Percentiles rank a stretch among this genome's conserved stretches.
Evolutionary conservation across 2,113 vertebrate species (phyloP).

Genomic region (Pelodiscus sinensis): DNA sequence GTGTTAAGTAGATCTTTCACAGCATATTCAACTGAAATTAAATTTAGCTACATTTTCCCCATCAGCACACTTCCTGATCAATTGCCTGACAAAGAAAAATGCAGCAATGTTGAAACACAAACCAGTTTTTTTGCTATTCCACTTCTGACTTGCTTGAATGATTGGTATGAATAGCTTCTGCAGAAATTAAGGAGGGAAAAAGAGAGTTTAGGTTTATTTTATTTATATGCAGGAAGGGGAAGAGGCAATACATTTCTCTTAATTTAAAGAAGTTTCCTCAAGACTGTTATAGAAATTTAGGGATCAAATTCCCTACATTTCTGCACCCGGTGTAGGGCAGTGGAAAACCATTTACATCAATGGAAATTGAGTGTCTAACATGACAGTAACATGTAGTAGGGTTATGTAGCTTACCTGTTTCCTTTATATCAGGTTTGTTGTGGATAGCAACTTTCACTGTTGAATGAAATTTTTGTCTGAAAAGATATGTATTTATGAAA

Average conservation of each 20-base stretch:
- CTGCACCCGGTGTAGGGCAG: background rate
- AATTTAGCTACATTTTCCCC: background rate
- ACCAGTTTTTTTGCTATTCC: background rate
- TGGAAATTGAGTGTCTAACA: background rate
- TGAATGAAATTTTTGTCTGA: slow-evolving; percentile 7
- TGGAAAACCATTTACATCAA: background rate
- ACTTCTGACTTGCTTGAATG: background rate
- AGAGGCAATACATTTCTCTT: background rate
- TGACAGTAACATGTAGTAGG: background rate
- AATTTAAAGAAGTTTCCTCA: background rate
- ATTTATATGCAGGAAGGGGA: background rate
- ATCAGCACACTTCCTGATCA: background rate
- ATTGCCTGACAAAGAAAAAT: background rate
- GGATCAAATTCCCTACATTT: background rate
- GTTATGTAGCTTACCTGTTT: background rate
- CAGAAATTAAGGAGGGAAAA: background rate
- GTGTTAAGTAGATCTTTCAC: background rate
- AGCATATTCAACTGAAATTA: background rate
- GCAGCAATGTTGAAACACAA: background rate
- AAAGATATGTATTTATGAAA: slow-evolving; percentile 21
- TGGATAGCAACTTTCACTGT: background rate
- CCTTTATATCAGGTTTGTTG: background rate
- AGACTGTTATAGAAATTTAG: background rate
- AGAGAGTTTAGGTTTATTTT: background rate
- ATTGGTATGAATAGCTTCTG: background rate